Conservation (phyloP, 2,888 invertebrate species). For the Temnothorax rugatulus region DNA sequence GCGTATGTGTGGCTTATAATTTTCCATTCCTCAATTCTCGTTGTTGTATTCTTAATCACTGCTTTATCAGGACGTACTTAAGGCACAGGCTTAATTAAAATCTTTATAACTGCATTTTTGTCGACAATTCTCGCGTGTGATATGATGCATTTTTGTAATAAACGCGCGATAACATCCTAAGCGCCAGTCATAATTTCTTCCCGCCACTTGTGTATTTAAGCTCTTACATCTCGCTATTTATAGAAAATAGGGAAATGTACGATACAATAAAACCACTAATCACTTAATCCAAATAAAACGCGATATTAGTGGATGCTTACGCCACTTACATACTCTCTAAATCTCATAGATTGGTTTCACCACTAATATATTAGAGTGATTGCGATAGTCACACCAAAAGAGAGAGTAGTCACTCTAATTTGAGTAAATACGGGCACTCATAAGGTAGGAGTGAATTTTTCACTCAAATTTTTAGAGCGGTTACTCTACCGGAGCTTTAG, state of each 20-base stretch:
- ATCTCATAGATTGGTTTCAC: no score
- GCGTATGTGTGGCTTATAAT: background rate
- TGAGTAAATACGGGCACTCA: no score
- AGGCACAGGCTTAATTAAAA: slow-evolving; percentile 23
- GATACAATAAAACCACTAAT: background rate
- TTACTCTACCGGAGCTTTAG: no score
- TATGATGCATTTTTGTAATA: slow-evolving; percentile 20
- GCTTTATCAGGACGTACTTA: slow-evolving; percentile 23
- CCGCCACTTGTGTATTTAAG: background rate
- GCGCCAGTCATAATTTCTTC: slow-evolving; percentile 7
- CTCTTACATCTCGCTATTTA: background rate
- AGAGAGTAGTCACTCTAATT: no score
- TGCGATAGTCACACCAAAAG: no score
- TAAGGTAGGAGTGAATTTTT: no score
- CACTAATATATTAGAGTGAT: no score
- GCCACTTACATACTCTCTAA: background rate
- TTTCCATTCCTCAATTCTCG: slow-evolving; percentile 12
- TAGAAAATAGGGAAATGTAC: background rate
- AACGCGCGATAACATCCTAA: slow-evolving; percentile 13
- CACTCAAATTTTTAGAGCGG: no score
- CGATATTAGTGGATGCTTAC: background rate
- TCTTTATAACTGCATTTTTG: slow-evolving; percentile 28
- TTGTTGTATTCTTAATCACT: background rate
- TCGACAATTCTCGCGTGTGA: background rate
- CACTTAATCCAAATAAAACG: background rate